phyloP scores from a whole-genome alignment of 2,113 vertebrate genomes.

The Pygoscelis antarcticus region DNA sequence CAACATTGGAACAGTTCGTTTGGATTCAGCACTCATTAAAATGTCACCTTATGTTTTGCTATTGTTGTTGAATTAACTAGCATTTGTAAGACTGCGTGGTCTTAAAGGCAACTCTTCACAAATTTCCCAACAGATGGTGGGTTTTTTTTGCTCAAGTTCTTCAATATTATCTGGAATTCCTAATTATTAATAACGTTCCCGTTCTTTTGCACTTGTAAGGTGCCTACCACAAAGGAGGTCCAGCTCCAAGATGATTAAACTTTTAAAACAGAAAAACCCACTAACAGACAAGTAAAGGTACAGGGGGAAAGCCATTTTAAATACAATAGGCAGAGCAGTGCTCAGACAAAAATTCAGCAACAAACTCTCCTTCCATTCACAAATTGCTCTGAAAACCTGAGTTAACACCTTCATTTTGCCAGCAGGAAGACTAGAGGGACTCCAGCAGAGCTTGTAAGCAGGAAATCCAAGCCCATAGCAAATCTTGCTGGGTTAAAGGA shows the following conservation, averaged over 20 bases:
- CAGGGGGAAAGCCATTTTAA: background rate
- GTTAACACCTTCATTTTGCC: slow-evolving; percentile 43
- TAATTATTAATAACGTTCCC: background rate
- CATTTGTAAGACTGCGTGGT: fast-evolving
- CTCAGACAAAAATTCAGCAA: background rate
- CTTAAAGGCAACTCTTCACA: background rate
- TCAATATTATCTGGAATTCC: background rate
- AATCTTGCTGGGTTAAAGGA: slow-evolving; percentile 57
- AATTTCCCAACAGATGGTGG: background rate
- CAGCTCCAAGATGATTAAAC: background rate
- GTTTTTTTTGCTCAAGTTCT: background rate
- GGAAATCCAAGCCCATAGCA: slow-evolving; percentile 30
- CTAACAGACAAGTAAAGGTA: background rate
- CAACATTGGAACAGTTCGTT: background rate
- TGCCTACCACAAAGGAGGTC: background rate
- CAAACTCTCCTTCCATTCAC: background rate
- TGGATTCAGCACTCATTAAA: background rate
- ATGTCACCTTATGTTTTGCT: background rate
- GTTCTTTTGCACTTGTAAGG: background rate
- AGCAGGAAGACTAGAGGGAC: slow-evolving; percentile 27
- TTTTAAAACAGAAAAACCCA: background rate
- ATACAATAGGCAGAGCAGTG: background rate
- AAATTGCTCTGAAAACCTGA: background rate
- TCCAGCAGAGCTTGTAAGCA: slow-evolving; percentile 12
- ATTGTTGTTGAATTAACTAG: background rate